Evolutionary conservation across 1,140 invertebrate species (phyloP).

Genomic region (Brachionus paranguensis): DNA sequence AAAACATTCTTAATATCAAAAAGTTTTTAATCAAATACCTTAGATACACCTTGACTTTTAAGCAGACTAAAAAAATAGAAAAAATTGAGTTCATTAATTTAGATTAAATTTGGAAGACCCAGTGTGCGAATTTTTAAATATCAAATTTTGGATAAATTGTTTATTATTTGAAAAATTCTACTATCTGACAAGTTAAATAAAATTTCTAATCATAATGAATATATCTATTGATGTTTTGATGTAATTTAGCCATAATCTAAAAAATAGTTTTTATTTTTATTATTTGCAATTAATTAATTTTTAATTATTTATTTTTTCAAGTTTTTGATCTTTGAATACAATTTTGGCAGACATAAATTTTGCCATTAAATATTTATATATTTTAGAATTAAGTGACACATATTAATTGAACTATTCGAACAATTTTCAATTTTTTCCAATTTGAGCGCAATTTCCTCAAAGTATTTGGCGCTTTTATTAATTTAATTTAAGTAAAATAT

Average conservation of each 20-base stretch:
- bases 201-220: not conserved
- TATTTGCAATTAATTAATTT: too few relatives aligned
- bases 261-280: too few relatives aligned
- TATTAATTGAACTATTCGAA: not conserved
- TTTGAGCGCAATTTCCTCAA: not conserved
- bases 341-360: too few relatives aligned
- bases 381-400: not conserved
- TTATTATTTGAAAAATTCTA: not conserved
- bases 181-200: not conserved
- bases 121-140: not conserved
- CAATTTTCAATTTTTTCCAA: not conserved
- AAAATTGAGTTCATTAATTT: too few relatives aligned
- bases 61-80: not conserved
- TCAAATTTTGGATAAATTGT: not conserved
- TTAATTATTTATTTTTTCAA: too few relatives aligned
- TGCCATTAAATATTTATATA: too few relatives aligned
- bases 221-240: not conserved
- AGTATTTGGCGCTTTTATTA: not conserved
- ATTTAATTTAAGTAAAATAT: not conserved
- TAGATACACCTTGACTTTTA: not conserved
- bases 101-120: not conserved
- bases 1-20: not conserved
- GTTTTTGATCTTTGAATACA: too few relatives aligned
- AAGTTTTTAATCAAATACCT: not conserved
- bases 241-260: not conserved